phyloP scores from a whole-genome alignment of 2,888 invertebrate species.

The Bursaphelenchus okinawaensis region DNA sequence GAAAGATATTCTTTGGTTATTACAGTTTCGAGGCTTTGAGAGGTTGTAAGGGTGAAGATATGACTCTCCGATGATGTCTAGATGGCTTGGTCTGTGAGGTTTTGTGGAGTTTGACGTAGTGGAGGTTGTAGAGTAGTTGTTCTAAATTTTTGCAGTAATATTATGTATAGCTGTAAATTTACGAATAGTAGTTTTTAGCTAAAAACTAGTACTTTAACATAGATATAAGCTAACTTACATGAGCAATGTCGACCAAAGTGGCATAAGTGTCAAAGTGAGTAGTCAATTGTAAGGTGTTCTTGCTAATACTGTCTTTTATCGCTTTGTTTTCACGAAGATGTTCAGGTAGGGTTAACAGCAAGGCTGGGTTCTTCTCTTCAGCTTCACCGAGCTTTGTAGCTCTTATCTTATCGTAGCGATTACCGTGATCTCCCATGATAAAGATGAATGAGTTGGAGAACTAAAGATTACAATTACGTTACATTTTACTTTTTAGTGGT shows the following conservation, averaged over 20 bases:
- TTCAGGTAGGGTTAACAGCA: background rate
- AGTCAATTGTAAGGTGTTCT: background rate
- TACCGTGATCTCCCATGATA: constrained; percentile 10
- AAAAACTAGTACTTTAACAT: background rate
- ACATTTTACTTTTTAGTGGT: too few relatives aligned
- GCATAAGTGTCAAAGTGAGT: background rate
- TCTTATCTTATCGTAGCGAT: background rate
- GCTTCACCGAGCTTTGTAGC: background rate
- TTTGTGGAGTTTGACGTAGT: too few relatives aligned
- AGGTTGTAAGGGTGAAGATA: background rate
- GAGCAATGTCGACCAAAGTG: constrained; percentile 1
- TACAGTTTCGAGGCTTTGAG: background rate
- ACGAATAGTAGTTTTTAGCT: too few relatives aligned
- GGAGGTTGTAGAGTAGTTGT: too few relatives aligned
- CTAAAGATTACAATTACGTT: constrained; percentile 1
- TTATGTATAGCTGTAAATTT: too few relatives aligned
- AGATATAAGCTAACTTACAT: background rate
- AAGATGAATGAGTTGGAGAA: background rate
- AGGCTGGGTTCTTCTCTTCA: background rate
- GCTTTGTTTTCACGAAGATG: background rate
- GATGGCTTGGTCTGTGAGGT: too few relatives aligned
- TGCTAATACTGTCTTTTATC: background rate
- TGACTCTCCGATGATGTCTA: background rate
- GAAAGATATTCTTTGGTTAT: background rate
- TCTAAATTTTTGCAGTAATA: too few relatives aligned